These are phyloP conservation scores for Drosophila pectinifera DNA, from an alignment of 1,140 invertebrate species.

Conservation along the genomic window DNA sequence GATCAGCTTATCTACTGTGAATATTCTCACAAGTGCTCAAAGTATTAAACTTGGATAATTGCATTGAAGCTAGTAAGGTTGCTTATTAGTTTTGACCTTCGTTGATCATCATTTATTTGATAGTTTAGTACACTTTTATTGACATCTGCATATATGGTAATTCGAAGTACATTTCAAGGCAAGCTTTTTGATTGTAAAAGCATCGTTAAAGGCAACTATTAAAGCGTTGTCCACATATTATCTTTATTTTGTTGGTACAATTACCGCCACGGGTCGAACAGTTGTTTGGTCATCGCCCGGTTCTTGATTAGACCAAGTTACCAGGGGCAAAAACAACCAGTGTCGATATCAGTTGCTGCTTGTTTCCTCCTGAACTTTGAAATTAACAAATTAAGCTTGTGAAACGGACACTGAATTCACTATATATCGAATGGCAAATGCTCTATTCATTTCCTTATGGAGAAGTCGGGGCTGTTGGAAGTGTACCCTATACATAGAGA, in stretches of 20 bases:
- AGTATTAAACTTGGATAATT: too few relatives aligned
- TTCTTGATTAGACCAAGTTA: constrained; percentile 53
- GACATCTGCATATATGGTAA: too few relatives aligned
- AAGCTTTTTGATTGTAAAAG: too few relatives aligned
- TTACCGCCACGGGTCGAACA: constrained; percentile 25
- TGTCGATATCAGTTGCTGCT: constrained; percentile 40
- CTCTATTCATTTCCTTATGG: constrained; percentile 14
- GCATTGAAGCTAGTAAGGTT: too few relatives aligned
- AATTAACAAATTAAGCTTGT: constrained; percentile 17
- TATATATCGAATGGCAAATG: constrained; percentile 17
- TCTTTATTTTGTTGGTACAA: constrained; percentile 42
- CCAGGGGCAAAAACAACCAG: constrained; percentile 9
- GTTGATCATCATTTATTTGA: too few relatives aligned
- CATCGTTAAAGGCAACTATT: too few relatives aligned
- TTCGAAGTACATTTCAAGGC: too few relatives aligned
- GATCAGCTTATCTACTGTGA: too few relatives aligned
- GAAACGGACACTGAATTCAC: not conserved
- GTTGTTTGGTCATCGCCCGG: constrained; percentile 17
- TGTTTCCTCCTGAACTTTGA: constrained; percentile 64
- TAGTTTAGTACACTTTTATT: too few relatives aligned
- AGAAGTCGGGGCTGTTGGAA: not conserved
- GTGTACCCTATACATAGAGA: not conserved
- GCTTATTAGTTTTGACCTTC: too few relatives aligned
- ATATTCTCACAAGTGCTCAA: too few relatives aligned
- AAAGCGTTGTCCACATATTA: constrained; percentile 25